phyloP scores from a whole-genome alignment of 2,888 invertebrate genomes.

The Drosophila colorata region DNA sequence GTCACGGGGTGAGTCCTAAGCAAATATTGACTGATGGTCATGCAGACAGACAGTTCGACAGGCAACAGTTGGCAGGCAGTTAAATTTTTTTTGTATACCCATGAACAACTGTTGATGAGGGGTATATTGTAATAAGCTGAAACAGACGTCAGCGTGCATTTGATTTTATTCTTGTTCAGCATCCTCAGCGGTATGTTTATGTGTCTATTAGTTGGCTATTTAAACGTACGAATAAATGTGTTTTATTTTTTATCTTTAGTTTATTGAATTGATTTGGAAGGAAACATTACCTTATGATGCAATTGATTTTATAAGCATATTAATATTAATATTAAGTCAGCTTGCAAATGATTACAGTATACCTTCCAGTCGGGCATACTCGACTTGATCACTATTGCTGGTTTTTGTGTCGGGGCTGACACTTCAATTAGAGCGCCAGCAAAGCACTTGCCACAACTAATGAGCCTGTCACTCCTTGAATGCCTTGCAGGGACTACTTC shows the following conservation, averaged over 20 bases:
- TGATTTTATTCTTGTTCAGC: too few relatives aligned
- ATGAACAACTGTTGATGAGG: not conserved
- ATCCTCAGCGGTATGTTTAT: too few relatives aligned
- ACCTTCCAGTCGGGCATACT: constrained; percentile 30
- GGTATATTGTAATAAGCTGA: not conserved
- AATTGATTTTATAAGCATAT: too few relatives aligned
- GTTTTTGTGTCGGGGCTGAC: constrained; percentile 31
- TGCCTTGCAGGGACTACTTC: constrained; percentile 87
- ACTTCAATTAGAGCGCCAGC: constrained; percentile 65
- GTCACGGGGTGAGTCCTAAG: constrained; percentile 51
- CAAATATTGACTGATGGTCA: constrained; percentile 65
- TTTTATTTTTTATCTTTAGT: too few relatives aligned
- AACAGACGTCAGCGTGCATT: too few relatives aligned
- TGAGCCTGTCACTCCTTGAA: constrained; percentile 36
- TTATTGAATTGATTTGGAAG: too few relatives aligned
- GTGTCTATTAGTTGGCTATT: too few relatives aligned
- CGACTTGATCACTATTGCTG: not conserved
- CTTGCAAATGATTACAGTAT: not conserved
- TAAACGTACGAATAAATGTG: too few relatives aligned
- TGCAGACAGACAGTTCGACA: constrained; percentile 22
- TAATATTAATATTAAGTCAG: too few relatives aligned
- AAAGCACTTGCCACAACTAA: constrained; percentile 47
- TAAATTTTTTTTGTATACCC: constrained; percentile 7
- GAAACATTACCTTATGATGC: too few relatives aligned
- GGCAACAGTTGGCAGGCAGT: constrained; percentile 48